Conservation (phyloP, 2,797 vertebrate species). For the Eulemur mongoz region DNA sequence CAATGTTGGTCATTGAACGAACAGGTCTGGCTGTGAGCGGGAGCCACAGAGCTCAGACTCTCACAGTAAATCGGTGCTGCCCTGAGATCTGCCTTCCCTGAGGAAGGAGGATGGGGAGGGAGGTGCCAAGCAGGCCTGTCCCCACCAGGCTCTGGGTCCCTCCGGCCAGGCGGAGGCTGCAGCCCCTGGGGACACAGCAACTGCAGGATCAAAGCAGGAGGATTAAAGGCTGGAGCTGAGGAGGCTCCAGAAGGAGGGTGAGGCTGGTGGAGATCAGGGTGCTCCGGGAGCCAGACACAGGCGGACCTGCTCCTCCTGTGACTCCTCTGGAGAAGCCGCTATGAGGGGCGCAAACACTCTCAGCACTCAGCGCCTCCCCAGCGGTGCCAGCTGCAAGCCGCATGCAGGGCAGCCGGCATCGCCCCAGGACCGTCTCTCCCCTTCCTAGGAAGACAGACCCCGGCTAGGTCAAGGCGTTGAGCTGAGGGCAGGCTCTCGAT, state of each 20-base stretch:
- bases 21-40: not conserved
- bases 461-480: not conserved
- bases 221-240: not conserved
- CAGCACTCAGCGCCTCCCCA: not conserved
- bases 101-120: not conserved
- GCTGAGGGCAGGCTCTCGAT: not conserved
- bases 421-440: not conserved
- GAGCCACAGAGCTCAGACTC: not conserved
- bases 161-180: not conserved
- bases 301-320: no score
- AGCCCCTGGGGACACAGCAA: not conserved
- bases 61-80: not conserved
- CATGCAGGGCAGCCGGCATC: fast-evolving
- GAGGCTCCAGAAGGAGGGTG: not conserved
- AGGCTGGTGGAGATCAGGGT: not conserved
- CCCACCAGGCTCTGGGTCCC: not conserved
- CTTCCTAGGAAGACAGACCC: not conserved
- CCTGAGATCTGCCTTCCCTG: not conserved
- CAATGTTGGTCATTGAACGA: not conserved
- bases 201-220: not conserved
- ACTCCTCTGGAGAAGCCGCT: fast-evolving
- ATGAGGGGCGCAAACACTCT: not conserved
- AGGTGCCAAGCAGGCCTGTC: fast-evolving
- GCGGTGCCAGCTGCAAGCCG: not conserved
- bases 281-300: fast-evolving